These are phyloP conservation scores for Meteorus cinctellus DNA, from an alignment of 2,888 invertebrate species.

Conservation along the genomic window DNA sequence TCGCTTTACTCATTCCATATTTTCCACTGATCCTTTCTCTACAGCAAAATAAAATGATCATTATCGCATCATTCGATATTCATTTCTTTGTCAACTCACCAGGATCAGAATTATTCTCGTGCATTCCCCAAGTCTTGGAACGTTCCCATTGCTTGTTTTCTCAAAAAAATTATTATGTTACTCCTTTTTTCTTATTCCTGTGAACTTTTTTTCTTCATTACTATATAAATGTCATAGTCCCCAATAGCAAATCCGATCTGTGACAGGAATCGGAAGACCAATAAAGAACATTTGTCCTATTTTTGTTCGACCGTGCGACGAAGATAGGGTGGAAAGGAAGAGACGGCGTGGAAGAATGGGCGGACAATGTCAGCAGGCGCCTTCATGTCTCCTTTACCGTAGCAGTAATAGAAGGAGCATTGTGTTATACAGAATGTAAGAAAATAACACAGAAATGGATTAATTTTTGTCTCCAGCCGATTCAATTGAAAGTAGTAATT, in stretches of 20 bases:
- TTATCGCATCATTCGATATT: not conserved
- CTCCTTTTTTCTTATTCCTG: not conserved
- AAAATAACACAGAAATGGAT: not conserved
- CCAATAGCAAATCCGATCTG: slow-evolving; percentile 26
- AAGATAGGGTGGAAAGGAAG: slow-evolving; percentile 23
- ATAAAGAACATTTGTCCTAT: slow-evolving; percentile 48
- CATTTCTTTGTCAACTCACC: not conserved
- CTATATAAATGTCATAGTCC: not conserved
- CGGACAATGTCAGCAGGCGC: slow-evolving; percentile 37
- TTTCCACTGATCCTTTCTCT: slow-evolving; percentile 3
- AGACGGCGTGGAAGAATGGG: slow-evolving; percentile 17
- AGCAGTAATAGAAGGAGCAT: not conserved
- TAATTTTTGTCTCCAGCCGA: not conserved
- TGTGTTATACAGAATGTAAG: not conserved
- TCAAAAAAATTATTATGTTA: not conserved
- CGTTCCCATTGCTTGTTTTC: not conserved
- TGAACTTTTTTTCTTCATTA: not conserved
- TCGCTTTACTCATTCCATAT: not conserved
- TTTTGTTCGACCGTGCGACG: slow-evolving; percentile 24
- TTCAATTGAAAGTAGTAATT: not conserved
- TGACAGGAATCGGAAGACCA: slow-evolving; percentile 45
- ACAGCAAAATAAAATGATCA: not conserved
- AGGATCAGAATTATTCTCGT: no score
- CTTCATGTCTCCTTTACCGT: slow-evolving; percentile 18
- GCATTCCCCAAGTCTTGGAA: not conserved